Evolutionary conservation across 2,888 invertebrate genomes (phyloP), one percentile per base, ranked within the genome.

Genomic region (Drosophila falleni): DNA sequence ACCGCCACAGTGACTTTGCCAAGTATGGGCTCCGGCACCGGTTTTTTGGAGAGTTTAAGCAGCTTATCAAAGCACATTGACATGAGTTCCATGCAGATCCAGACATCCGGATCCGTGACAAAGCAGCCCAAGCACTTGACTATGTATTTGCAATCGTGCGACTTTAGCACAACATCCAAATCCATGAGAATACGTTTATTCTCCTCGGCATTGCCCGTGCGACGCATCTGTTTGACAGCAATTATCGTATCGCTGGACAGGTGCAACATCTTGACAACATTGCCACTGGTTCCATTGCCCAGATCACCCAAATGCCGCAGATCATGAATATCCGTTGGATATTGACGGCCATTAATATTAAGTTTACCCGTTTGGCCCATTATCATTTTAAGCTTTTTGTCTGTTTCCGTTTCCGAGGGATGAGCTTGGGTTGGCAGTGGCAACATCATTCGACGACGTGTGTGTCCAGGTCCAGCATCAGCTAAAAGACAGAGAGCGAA

Each of bases 51-150:
- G 83, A 96, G 93, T 93, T 98, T 98, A 71, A 99, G 94, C 90
- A 99, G 93, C 93, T 99, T 99, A 93, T 99, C 99, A 91, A 99
- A 97, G 93, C 99, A 99, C 19, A 98, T 98, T 13, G 98, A 96
- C 99, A 99, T 99, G 80, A 99, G 94, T 93, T 99, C 99, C 99
- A 99, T 99, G 92, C 99, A 99, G 91, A 99, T 99, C 98, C 99
- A 99, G 0, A 99, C 99, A 93, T 99, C 98, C 1, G 97, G 96
- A 91, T 98, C 97, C 0, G 98, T 98, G 61, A 99, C 98, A 93
- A 99, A 99, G 93, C 98, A 99, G 44, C 99, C 99, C 89, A 98
- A 95, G 93, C 99, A 99, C 92, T 98, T 96, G 83, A 99, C 99
- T 85, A 99, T 99, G 93, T 97, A 98, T 39, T 97, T 97, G 93